Percentiles rank a stretch among this genome's conserved stretches.
Conservation (phyloP, 2,888 invertebrate species). For the Psylliodes chrysocephalus region DNA sequence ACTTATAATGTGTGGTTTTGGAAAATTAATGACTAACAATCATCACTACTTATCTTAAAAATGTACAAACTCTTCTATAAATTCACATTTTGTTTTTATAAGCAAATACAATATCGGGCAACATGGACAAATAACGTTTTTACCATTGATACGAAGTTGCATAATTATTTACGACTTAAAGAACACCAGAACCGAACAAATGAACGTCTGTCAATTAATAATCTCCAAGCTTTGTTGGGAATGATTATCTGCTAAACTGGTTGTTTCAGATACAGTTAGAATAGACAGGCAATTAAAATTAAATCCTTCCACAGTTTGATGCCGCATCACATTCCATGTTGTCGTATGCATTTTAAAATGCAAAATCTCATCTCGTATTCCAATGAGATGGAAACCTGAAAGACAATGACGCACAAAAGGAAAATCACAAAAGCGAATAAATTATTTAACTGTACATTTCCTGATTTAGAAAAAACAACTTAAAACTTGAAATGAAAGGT, state of each 20-base stretch:
- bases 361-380: slow-evolving; percentile 24
- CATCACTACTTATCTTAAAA: no score
- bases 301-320: slow-evolving; percentile 40
- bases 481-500: no score
- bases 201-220: slow-evolving; percentile 12
- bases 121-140: no score
- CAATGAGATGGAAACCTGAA: slow-evolving; percentile 6
- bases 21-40: no score
- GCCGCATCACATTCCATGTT: slow-evolving; percentile 36
- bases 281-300: slow-evolving; percentile 48
- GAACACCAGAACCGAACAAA: not conserved
- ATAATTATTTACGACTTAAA: not conserved
- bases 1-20: no score
- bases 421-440: not conserved
- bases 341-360: slow-evolving; percentile 24
- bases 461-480: not conserved
- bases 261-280: slow-evolving; percentile 50
- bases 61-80: no score
- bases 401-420: not conserved
- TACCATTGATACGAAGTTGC: not conserved
- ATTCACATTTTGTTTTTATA: no score
- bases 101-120: no score
- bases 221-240: slow-evolving; percentile 22
- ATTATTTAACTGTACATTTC: no score
- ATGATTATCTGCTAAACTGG: slow-evolving; percentile 43